A percentile compares a stretch with the other conserved stretches of the same genome.
Conservation (phyloP, 2,113 vertebrate genomes). For the Recurvirostra avosetta region DNA sequence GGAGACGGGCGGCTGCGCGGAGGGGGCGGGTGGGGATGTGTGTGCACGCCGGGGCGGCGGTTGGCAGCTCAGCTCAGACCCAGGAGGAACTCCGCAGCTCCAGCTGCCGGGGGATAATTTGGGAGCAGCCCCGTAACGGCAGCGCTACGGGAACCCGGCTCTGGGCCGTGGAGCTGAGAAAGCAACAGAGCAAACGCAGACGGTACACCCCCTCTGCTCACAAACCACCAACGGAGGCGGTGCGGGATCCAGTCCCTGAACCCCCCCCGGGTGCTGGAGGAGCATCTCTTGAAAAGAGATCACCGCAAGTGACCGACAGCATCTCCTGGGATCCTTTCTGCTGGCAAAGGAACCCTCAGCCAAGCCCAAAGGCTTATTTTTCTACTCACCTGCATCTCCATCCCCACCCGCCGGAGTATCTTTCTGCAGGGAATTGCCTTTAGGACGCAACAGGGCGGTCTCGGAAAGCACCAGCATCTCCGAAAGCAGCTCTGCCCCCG, state of each 20-base stretch:
- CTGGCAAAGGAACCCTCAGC: background rate
- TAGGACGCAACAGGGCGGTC: background rate
- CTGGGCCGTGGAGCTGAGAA: background rate
- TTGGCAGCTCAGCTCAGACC: background rate
- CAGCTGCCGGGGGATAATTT: background rate
- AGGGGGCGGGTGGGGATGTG: background rate
- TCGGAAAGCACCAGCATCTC: background rate
- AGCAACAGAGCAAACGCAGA: background rate
- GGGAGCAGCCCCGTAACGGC: background rate
- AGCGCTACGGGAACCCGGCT: background rate
- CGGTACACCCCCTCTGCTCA: background rate
- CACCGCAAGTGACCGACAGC: rapidly evolving
- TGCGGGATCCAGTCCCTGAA: background rate
- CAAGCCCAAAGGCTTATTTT: background rate
- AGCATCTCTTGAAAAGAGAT: background rate
- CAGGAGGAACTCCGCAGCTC: background rate
- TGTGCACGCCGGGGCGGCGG: background rate
- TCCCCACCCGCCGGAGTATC: rapidly evolving
- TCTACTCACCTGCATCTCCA: background rate
- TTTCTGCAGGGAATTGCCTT: background rate
- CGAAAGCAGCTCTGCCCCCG: background rate
- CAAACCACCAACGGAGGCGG: background rate
- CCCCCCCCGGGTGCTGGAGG: background rate
- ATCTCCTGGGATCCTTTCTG: background rate
- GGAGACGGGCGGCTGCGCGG: background rate